Conservation (phyloP, 2,888 invertebrate genomes). For the Tenthredo scrophulariae region DNA sequence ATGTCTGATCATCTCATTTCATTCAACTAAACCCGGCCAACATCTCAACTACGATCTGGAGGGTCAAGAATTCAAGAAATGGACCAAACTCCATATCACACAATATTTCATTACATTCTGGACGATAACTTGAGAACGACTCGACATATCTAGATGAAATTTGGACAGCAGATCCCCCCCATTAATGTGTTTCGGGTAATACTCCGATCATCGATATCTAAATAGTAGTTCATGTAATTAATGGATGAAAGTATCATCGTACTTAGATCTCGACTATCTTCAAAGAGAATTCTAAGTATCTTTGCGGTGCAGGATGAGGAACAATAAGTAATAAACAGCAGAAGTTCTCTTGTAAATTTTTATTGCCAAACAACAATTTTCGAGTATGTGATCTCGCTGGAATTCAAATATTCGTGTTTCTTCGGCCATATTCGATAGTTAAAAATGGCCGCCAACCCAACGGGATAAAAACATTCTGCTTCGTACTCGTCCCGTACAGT, state of each 20-base stretch:
- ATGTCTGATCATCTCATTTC: constrained; percentile 65
- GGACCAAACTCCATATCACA: not conserved
- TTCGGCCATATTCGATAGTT: not conserved
- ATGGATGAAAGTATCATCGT: not conserved
- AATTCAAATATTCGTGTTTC: not conserved
- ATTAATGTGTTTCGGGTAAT: not conserved
- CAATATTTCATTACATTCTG: not conserved
- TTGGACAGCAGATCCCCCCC: not conserved
- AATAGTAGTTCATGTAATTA: not conserved
- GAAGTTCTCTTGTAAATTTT: not conserved
- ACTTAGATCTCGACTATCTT: not conserved
- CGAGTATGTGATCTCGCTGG: not conserved
- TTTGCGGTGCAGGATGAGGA: not conserved
- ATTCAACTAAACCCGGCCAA: not conserved
- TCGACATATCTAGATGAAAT: not conserved
- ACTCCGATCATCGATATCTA: not conserved
- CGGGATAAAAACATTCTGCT: not conserved
- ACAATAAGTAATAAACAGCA: not conserved
- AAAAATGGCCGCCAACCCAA: constrained; percentile 23
- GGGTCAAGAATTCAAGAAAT: not conserved
- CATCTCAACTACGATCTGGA: not conserved
- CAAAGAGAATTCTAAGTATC: not conserved
- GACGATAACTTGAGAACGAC: not conserved
- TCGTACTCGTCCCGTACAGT: not conserved
- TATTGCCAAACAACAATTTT: not conserved